These are phyloP conservation scores for Oxygymnocypris stewartii DNA, from an alignment of 2,113 vertebrate species.

Conservation along the genomic window DNA sequence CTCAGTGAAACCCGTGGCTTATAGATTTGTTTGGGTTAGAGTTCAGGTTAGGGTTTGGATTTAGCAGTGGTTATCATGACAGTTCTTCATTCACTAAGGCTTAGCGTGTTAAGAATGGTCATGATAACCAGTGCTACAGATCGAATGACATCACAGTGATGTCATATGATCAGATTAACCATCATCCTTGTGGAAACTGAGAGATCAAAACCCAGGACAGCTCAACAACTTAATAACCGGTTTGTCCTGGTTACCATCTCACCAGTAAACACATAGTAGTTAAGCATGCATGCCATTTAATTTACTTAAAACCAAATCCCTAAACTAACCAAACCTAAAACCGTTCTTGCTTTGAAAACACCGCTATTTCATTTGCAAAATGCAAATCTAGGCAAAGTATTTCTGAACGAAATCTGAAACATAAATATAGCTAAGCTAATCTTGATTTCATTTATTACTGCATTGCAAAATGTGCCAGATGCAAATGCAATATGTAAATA, in stretches of 20 bases:
- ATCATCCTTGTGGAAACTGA: slow-evolving; percentile 3
- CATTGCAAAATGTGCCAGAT: neutral
- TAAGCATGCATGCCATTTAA: too few species aligned
- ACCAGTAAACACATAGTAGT: neutral
- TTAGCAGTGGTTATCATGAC: neutral
- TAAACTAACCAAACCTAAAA: neutral
- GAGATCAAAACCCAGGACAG: slow-evolving; percentile 1
- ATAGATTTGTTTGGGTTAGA: neutral
- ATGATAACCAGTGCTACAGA: neutral
- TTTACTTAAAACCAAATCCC: neutral
- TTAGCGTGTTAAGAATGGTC: neutral
- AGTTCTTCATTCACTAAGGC: neutral
- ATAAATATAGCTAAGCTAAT: neutral
- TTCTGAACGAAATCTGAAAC: neutral
- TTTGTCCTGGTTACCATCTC: neutral
- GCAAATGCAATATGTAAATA: too few species aligned
- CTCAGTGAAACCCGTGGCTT: neutral
- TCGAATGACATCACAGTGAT: slow-evolving; percentile 3
- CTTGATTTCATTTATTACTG: too few species aligned
- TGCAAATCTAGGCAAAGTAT: neutral
- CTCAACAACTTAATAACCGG: neutral
- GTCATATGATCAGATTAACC: slow-evolving; percentile 16
- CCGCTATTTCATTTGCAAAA: neutral
- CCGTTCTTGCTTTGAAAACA: neutral
- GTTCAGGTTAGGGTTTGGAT: too few species aligned